A percentile compares a stretch with the other conserved stretches of the same genome.
These are phyloP conservation scores for Globodera ellingtonae DNA, from an alignment of 1,140 invertebrate genomes.

Conservation along the genomic window DNA sequence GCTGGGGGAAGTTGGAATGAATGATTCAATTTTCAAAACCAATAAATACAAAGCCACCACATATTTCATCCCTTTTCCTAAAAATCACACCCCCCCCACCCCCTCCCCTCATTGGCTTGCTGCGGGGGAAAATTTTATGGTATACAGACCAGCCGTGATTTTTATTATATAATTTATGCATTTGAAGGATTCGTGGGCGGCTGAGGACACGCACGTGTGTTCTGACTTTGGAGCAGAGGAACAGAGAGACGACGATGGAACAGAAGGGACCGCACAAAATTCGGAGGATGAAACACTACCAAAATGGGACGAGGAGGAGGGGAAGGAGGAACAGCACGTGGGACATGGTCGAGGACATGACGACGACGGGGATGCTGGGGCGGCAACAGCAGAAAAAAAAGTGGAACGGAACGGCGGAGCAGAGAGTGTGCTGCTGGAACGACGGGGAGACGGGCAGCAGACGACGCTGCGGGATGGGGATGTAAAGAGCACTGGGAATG, in stretches of 20 bases:
- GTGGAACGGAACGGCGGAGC: not conserved
- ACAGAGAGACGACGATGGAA: not conserved
- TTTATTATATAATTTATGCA: not conserved
- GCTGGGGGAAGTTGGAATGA: too few relatives aligned
- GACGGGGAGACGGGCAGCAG: not conserved
- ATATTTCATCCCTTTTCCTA: too few relatives aligned
- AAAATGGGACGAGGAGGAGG: not conserved
- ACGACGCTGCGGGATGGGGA: not conserved
- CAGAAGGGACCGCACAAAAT: not conserved
- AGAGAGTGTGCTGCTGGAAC: not conserved
- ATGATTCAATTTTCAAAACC: too few relatives aligned
- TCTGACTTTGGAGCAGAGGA: not conserved
- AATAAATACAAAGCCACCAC: too few relatives aligned
- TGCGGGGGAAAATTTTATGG: too few relatives aligned
- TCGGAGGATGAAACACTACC: not conserved
- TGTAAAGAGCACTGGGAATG: not conserved
- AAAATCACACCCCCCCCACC: too few relatives aligned
- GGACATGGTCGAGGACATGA: too few relatives aligned
- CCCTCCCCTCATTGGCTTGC: too few relatives aligned
- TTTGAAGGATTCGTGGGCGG: not conserved
- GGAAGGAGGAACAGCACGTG: not conserved
- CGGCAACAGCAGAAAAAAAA: not conserved
- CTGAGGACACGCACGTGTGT: not conserved
- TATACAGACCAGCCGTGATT: too few relatives aligned
- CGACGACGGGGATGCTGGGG: not conserved